Conservation (phyloP, 2,113 vertebrate species). For the Sinocyclocheilus maitianheensis region DNA sequence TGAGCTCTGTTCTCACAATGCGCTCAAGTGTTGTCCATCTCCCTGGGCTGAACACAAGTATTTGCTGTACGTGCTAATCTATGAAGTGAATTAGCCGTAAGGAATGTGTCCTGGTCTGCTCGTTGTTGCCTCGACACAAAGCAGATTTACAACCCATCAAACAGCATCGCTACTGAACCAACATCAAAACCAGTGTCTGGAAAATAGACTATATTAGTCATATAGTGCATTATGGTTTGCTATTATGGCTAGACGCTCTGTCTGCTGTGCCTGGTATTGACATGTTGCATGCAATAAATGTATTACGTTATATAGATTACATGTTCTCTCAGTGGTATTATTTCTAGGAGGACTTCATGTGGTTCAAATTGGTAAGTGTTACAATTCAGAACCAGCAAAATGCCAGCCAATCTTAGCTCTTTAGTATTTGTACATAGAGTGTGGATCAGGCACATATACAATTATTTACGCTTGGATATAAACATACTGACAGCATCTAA, state of each 20-base stretch:
- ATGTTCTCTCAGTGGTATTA: background rate
- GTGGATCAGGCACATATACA: background rate
- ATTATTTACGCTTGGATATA: background rate
- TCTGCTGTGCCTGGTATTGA: background rate
- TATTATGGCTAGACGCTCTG: slow-evolving; percentile 7
- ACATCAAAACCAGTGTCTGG: slow-evolving; percentile 30
- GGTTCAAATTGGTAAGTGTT: background rate
- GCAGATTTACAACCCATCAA: slow-evolving; percentile 42
- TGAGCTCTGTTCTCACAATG: slow-evolving; percentile 73
- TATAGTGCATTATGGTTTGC: background rate
- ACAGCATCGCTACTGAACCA: slow-evolving; percentile 22
- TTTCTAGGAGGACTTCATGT: background rate
- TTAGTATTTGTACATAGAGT: background rate
- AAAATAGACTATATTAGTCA: slow-evolving; percentile 44
- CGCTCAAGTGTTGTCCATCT: slow-evolving; percentile 75
- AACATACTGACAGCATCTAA: background rate
- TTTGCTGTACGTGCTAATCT: slow-evolving; percentile 59
- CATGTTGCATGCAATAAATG: background rate
- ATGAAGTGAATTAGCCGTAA: slow-evolving; percentile 57
- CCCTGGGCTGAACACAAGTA: slow-evolving; percentile 68
- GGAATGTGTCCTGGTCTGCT: slow-evolving; percentile 49
- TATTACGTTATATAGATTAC: background rate
- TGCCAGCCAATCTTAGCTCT: background rate
- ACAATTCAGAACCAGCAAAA: background rate
- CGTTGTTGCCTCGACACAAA: slow-evolving; percentile 30